Evolutionary conservation across 2,797 vertebrate genomes (phyloP).

Genomic region (Aulostomus chinensis): DNA sequence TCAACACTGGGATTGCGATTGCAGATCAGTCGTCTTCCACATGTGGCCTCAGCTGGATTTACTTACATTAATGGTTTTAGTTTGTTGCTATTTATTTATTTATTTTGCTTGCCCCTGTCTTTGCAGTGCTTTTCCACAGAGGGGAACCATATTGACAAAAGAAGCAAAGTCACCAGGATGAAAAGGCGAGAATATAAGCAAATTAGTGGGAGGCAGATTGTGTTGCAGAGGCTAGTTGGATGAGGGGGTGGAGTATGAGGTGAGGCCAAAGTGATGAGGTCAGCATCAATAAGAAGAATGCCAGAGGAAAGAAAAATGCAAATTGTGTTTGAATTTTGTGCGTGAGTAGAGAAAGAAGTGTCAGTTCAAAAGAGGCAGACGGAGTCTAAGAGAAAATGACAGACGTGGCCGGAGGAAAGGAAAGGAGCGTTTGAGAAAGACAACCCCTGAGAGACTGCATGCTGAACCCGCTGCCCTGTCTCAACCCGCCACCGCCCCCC

Average conservation of each 20-base stretch:
- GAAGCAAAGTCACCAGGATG: slow-evolving; percentile 4
- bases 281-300: slow-evolving; percentile 45
- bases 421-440: slow-evolving; percentile 65
- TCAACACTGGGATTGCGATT: not conserved
- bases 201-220: slow-evolving; percentile 42
- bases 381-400: slow-evolving; percentile 51
- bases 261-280: slow-evolving; percentile 51
- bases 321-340: slow-evolving; percentile 43
- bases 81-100: too few species aligned
- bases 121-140: slow-evolving; percentile 16
- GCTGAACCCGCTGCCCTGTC: slow-evolving; percentile 73
- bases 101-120: slow-evolving; percentile 12
- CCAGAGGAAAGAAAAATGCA: slow-evolving; percentile 48
- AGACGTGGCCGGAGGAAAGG: slow-evolving; percentile 66
- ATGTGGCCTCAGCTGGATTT: slow-evolving; percentile 5
- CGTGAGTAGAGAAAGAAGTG: slow-evolving; percentile 15
- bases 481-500: slow-evolving; percentile 47
- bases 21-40: not conserved
- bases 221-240: slow-evolving; percentile 32
- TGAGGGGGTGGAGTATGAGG: slow-evolving; percentile 37
- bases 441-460: slow-evolving; percentile 64
- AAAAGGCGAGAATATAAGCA: not conserved
- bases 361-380: slow-evolving; percentile 45
- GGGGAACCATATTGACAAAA: slow-evolving; percentile 20
- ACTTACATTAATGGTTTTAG: slow-evolving; percentile 1